Evolutionary conservation across 1,140 invertebrate species (phyloP).

Genomic region (Pantala flavescens): DNA sequence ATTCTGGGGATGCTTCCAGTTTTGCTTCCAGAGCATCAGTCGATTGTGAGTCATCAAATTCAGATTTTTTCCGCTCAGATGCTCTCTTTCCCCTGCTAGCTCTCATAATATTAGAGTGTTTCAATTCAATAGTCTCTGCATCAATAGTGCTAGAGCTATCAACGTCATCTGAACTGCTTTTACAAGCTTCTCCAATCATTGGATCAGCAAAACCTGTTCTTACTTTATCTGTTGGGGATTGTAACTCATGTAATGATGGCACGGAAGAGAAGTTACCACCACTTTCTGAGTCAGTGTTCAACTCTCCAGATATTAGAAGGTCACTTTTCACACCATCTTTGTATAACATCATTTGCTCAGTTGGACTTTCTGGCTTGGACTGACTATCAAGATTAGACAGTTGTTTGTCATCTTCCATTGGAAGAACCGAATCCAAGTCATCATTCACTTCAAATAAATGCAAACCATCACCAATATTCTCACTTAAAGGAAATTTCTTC

Average conservation of each 20-base stretch:
- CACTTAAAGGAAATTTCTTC: background rate
- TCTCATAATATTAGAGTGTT: too few species aligned
- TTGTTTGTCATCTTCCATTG: background rate
- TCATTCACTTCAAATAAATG: background rate
- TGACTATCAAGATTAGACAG: background rate
- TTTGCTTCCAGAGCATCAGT: background rate
- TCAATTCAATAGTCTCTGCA: too few species aligned
- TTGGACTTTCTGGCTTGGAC: background rate
- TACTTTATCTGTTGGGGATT: background rate
- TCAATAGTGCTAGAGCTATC: background rate
- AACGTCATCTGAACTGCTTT: background rate
- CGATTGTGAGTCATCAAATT: background rate
- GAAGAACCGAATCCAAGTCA: background rate
- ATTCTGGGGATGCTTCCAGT: conserved; percentile 21
- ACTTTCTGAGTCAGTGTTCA: background rate
- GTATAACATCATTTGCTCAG: background rate
- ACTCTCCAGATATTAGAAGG: background rate
- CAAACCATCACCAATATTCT: background rate
- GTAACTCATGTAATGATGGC: background rate
- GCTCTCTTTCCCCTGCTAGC: too few species aligned
- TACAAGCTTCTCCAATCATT: background rate
- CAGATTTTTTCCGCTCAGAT: background rate
- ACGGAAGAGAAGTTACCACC: background rate
- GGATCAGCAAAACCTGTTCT: background rate
- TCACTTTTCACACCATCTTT: background rate